Conservation (phyloP, 2,797 vertebrate genomes). For the Gallinago nigripennis region DNA sequence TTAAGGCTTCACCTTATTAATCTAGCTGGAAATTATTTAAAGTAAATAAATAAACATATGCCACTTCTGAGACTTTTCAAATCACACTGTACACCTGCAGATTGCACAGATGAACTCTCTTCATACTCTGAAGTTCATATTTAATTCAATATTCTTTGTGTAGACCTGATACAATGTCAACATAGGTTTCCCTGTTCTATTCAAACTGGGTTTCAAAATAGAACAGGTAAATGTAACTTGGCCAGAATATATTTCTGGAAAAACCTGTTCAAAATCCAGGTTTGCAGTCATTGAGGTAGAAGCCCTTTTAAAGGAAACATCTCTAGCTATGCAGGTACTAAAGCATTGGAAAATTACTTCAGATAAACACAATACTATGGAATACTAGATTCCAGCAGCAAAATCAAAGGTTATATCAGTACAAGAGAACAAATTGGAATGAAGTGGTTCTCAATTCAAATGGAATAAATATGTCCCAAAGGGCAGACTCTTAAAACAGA, state of each 20-base stretch:
- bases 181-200: not conserved
- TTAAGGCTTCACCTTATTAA: not conserved
- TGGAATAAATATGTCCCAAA: not conserved
- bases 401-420: not conserved
- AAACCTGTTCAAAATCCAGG: not conserved
- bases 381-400: not conserved
- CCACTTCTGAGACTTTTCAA: not conserved
- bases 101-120: not conserved
- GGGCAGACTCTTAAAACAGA: not conserved
- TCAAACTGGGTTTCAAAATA: not conserved
- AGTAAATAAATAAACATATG: conserved; percentile 4
- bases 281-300: not conserved
- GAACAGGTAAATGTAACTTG: not conserved
- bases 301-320: not conserved
- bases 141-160: conserved; percentile 12
- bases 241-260: not conserved
- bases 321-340: not conserved
- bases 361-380: not conserved
- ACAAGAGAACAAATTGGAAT: not conserved
- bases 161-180: not conserved
- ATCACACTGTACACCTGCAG: not conserved
- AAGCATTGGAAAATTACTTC: not conserved
- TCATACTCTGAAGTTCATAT: not conserved
- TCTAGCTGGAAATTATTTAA: not conserved
- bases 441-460: not conserved